These are phyloP conservation scores for Perizoma flavofasciatum DNA, from an alignment of 2,888 invertebrate species.

Conservation along the genomic window DNA sequence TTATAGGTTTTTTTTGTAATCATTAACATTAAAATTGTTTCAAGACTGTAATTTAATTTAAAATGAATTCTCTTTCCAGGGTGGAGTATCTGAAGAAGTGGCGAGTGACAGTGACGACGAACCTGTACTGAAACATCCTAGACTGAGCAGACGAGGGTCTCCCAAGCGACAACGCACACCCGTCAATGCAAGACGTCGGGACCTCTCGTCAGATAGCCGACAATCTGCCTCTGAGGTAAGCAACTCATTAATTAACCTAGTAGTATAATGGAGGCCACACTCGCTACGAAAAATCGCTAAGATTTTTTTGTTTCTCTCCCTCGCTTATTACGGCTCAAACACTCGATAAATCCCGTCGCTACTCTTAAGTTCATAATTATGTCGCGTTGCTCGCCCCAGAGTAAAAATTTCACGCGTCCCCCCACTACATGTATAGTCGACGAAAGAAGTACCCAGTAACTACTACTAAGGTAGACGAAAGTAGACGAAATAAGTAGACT, in stretches of 20 bases:
- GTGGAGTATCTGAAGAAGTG: slow-evolving; percentile 73
- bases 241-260: not conserved
- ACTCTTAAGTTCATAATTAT: no score
- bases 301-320: no score
- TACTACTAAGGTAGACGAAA: no score
- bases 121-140: slow-evolving; percentile 89
- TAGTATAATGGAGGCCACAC: no score
- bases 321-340: no score
- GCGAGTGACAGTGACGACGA: slow-evolving; percentile 89
- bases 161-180: slow-evolving; percentile 67
- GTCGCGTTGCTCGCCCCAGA: no score
- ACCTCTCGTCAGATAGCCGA: slow-evolving; percentile 68
- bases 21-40: not conserved
- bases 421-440: no score
- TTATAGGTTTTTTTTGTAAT: not conserved
- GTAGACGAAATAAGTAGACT: no score
- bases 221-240: slow-evolving; percentile 77
- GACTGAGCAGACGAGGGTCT: slow-evolving; percentile 78
- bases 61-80: slow-evolving; percentile 71
- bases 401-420: no score
- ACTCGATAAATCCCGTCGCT: no score
- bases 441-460: no score
- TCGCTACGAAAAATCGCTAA: no score
- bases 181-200: slow-evolving; percentile 56
- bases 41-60: not conserved